Percentiles rank a stretch among this genome's conserved stretches.
These are phyloP conservation scores for Xenops minutus DNA, from an alignment of 2,797 vertebrate genomes.

Conservation along the genomic window DNA sequence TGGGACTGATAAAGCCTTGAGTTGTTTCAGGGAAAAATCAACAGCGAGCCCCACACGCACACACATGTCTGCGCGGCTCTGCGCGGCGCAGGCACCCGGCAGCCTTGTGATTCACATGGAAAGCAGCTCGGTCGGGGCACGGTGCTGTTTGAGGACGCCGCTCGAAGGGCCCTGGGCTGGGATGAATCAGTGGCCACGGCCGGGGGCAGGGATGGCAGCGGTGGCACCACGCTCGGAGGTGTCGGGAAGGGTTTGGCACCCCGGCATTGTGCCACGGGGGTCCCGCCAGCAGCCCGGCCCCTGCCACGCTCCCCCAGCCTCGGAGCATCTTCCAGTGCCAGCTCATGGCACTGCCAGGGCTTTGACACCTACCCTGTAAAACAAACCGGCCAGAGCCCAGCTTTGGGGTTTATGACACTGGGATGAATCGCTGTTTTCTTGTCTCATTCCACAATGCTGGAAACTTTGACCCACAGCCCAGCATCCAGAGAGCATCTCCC, in stretches of 20 bases:
- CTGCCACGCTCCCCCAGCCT: background rate
- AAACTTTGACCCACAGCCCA: background rate
- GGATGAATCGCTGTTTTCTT: background rate
- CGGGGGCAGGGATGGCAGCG: background rate
- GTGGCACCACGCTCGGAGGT: background rate
- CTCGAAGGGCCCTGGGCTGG: background rate
- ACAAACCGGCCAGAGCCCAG: background rate
- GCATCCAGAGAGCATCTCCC: background rate
- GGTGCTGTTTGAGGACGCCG: background rate
- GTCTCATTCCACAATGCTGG: background rate
- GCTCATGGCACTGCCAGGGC: background rate
- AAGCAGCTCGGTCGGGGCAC: background rate
- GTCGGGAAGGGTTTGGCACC: background rate
- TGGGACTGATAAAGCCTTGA: slow-evolving; percentile 69
- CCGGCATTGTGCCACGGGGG: background rate
- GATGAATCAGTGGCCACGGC: background rate
- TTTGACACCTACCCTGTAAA: background rate
- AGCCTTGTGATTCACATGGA: background rate
- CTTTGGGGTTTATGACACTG: background rate
- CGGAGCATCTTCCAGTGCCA: background rate
- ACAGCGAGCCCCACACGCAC: slow-evolving; percentile 63
- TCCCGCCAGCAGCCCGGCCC: background rate
- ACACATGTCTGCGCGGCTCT: slow-evolving; percentile 45
- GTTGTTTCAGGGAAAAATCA: slow-evolving; percentile 70
- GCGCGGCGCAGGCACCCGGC: background rate